Conservation (phyloP, 92 coral and sea anemone genomes). For the Umimayanthus chanpuru region DNA sequence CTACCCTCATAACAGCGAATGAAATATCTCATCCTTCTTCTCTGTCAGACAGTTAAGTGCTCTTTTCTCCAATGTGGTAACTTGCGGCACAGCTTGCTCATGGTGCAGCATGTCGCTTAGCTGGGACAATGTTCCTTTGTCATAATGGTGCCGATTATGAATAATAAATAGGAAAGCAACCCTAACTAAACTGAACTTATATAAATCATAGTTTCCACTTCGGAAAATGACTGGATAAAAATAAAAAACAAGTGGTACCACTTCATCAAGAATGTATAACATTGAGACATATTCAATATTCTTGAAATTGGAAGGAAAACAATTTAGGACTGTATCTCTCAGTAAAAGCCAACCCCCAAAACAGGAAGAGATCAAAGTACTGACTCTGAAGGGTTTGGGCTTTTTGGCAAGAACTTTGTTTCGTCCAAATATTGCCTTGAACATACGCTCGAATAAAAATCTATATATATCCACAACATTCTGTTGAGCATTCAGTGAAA, state of each 20-base stretch:
- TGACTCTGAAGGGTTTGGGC: too few relatives aligned
- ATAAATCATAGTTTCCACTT: constrained; percentile 43
- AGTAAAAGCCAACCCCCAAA: too few relatives aligned
- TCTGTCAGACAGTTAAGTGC: constrained; percentile 61
- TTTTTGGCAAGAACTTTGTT: too few relatives aligned
- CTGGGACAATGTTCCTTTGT: constrained; percentile 67
- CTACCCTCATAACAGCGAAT: constrained; percentile 49
- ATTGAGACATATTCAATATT: constrained; percentile 48
- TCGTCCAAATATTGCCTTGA: too few relatives aligned
- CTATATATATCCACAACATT: too few relatives aligned
- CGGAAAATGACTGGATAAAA: constrained; percentile 70
- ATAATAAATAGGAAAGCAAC: constrained; percentile 65
- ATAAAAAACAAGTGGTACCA: constrained; percentile 56
- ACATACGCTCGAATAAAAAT: too few relatives aligned
- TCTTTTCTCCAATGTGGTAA: constrained; percentile 45
- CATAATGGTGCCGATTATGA: constrained; percentile 66
- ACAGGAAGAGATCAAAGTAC: too few relatives aligned
- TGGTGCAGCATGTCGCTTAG: constrained; percentile 61
- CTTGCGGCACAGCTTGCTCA: constrained; percentile 38
- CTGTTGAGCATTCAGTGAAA: too few relatives aligned
- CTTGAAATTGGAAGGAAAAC: too few relatives aligned
- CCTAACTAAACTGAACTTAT: constrained; percentile 26
- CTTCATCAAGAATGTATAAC: constrained; percentile 62
- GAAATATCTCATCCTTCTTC: constrained; percentile 73
- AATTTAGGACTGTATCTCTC: too few relatives aligned